phyloP scores from a whole-genome alignment of 2,888 invertebrate genomes.

The Eristalinus aeneus region DNA sequence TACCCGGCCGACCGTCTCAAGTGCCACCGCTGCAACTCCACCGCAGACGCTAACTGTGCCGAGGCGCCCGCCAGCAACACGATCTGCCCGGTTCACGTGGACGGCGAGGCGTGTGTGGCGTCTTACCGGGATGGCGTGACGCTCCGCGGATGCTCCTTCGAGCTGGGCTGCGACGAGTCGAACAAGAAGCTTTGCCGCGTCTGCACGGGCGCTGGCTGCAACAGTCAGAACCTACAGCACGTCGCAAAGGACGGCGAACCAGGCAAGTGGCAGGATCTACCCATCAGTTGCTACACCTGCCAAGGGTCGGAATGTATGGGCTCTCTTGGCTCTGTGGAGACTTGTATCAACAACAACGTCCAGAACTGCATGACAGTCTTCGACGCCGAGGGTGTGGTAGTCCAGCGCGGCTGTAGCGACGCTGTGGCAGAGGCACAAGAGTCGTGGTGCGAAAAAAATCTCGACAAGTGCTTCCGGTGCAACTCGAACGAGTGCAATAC shows the following conservation, averaged over 20 bases:
- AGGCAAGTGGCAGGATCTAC: constrained; percentile 76
- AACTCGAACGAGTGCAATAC: constrained; percentile 78
- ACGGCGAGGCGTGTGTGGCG: constrained; percentile 75
- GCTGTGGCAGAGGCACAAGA: constrained; percentile 63
- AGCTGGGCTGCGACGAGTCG: constrained; percentile 73
- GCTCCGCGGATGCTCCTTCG: constrained; percentile 76
- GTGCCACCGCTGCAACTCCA: constrained; percentile 77
- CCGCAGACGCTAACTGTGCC: constrained; percentile 71
- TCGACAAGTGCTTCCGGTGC: constrained; percentile 75
- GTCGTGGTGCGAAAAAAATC: constrained; percentile 73
- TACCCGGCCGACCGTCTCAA: constrained; percentile 73
- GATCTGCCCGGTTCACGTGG: constrained; percentile 74
- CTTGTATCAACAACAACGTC: constrained; percentile 72
- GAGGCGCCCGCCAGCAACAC: constrained; percentile 73
- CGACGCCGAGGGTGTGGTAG: constrained; percentile 72
- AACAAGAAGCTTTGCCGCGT: constrained; percentile 73
- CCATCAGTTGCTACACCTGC: constrained; percentile 75
- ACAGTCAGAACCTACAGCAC: constrained; percentile 74
- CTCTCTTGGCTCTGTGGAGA: constrained; percentile 26
- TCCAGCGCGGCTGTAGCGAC: constrained; percentile 75
- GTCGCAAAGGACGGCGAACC: constrained; percentile 74
- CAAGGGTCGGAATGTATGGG: constrained; percentile 68
- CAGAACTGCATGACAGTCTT: constrained; percentile 77
- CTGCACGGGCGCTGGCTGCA: constrained; percentile 74
- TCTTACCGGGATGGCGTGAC: constrained; percentile 73